Conservation (phyloP, 2,888 invertebrate species). For the Epirrita christyi region DNA sequence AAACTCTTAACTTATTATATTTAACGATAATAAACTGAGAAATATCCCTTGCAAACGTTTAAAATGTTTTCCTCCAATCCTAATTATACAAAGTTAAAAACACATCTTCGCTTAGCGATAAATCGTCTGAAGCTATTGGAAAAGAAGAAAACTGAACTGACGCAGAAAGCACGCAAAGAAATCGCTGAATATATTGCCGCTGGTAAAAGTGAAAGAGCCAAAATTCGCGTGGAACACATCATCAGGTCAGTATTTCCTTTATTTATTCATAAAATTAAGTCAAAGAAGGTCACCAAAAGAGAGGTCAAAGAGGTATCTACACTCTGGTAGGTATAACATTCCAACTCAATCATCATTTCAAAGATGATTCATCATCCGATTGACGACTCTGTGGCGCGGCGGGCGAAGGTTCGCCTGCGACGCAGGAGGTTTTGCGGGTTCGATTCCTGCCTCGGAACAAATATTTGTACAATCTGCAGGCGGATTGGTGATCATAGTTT, state of each 20-base stretch:
- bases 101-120: conserved; percentile 95
- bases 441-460: too few relatives aligned
- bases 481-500: too few relatives aligned
- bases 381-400: too few relatives aligned
- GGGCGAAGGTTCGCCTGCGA: too few relatives aligned
- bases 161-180: conserved; percentile 97
- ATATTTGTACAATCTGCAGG: too few relatives aligned
- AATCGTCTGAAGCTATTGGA: conserved; percentile 97
- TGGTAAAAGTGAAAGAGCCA: conserved; percentile 94
- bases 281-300: too few relatives aligned
- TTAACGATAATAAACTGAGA: not conserved
- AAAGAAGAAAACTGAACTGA: conserved; percentile 98
- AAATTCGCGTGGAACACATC: conserved; percentile 99
- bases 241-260: conserved; percentile 86
- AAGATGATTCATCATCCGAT: conserved; percentile 8
- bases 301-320: not conserved
- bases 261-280: not conserved
- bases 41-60: not conserved
- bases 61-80: conserved; percentile 96
- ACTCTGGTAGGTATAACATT: not conserved
- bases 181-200: conserved; percentile 97
- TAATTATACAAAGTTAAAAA: conserved; percentile 98
- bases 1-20: too few relatives aligned
- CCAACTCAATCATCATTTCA: not conserved
- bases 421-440: too few relatives aligned